phyloP scores from a whole-genome alignment of 2,888 invertebrate species.

The Pheosia tremula region DNA sequence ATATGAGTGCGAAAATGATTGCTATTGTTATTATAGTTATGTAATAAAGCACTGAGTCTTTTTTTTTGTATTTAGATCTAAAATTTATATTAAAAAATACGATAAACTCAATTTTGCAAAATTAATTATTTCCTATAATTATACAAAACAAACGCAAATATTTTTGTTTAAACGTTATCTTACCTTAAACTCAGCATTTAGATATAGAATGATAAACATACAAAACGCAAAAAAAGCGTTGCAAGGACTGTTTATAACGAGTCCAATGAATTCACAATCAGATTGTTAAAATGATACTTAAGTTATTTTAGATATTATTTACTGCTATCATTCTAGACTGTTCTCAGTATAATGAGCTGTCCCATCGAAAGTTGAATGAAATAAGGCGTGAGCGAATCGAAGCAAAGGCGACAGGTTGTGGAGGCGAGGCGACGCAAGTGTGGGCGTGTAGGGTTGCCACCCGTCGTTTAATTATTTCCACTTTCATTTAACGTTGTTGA shows the following conservation, averaged over 20 bases:
- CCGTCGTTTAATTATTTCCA: neutral
- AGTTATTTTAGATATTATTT: no score
- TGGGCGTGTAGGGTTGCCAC: constrained; percentile 11
- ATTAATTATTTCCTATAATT: neutral
- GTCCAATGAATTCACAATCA: neutral
- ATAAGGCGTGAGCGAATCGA: constrained; percentile 13
- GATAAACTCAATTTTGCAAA: no score
- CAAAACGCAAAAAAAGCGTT: neutral
- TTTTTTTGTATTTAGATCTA: no score
- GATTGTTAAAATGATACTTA: neutral
- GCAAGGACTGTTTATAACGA: neutral
- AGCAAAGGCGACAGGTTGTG: constrained; percentile 10
- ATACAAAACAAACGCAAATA: no score
- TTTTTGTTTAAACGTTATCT: neutral
- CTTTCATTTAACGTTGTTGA: neutral
- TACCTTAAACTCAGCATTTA: neutral
- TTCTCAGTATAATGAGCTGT: constrained; percentile 13
- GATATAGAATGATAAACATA: neutral
- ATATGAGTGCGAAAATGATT: neutral
- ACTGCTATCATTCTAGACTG: constrained; percentile 2
- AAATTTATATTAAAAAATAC: no score
- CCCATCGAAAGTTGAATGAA: constrained; percentile 26
- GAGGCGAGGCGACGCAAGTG: constrained; percentile 14
- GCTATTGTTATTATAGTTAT: neutral
- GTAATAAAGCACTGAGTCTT: neutral